Evolutionary conservation across 2,888 invertebrate species (phyloP).

Genomic region (Drosophila fungiperda): DNA sequence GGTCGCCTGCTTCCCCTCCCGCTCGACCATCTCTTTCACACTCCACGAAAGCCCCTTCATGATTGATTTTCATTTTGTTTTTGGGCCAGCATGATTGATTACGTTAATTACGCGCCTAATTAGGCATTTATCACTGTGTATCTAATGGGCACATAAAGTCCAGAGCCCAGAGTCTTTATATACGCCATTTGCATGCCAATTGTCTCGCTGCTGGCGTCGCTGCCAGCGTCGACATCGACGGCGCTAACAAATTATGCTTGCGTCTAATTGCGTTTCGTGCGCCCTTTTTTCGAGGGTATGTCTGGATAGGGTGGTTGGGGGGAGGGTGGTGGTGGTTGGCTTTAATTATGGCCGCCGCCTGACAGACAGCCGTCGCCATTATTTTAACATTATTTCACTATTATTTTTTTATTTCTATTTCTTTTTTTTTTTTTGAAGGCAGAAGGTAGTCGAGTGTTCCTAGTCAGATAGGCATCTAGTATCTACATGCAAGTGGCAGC

Average conservation of each 20-base stretch:
- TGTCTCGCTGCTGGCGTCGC: slow-evolving; percentile 23
- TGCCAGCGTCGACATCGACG: slow-evolving; percentile 18
- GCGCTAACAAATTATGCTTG: slow-evolving; percentile 68
- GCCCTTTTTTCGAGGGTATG: slow-evolving; percentile 38
- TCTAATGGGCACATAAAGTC: slow-evolving; percentile 49
- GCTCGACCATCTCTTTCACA: not conserved
- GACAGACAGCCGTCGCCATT: slow-evolving; percentile 57
- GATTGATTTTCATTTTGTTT: slow-evolving; percentile 60
- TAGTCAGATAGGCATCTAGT: slow-evolving; percentile 74
- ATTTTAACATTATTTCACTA: slow-evolving; percentile 61
- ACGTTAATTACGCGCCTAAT: slow-evolving; percentile 81
- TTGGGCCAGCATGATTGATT: slow-evolving; percentile 75
- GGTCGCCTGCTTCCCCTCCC: not conserved
- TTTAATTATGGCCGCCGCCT: slow-evolving; percentile 79
- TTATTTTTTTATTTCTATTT: slow-evolving; percentile 8
- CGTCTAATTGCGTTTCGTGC: slow-evolving; percentile 79
- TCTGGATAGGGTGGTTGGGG: slow-evolving; percentile 40
- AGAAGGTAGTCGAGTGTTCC: slow-evolving; percentile 47
- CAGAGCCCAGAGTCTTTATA: slow-evolving; percentile 12
- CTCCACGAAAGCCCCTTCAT: not conserved
- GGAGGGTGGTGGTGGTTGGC: not conserved
- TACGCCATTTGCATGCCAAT: slow-evolving; percentile 60
- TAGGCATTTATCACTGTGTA: slow-evolving; percentile 79
- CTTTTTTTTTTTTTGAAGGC: slow-evolving; percentile 33
- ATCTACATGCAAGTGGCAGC: slow-evolving; percentile 75